A percentile compares a stretch with the other conserved stretches of the same genome.
phyloP scores from a whole-genome alignment of 2,888 invertebrate species.

The Xanthia togata region DNA sequence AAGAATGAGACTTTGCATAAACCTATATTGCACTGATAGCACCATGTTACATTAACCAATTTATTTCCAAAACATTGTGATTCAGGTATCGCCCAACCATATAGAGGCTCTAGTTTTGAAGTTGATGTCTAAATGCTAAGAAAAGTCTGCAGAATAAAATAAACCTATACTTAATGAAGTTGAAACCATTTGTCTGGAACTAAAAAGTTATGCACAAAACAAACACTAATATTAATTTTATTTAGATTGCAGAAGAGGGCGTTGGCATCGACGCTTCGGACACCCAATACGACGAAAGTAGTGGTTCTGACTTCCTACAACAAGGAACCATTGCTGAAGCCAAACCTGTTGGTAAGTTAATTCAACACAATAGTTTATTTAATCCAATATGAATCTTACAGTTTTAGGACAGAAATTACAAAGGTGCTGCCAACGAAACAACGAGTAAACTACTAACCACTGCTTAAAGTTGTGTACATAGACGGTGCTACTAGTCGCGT shows the following conservation, averaged over 20 bases:
- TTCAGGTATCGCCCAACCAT: not conserved
- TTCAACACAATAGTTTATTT: not conserved
- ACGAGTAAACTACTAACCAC: not conserved
- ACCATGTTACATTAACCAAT: not conserved
- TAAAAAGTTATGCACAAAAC: not conserved
- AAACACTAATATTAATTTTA: not conserved
- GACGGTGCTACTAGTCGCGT: not conserved
- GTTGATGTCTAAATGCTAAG: not conserved
- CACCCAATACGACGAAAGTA: constrained; percentile 78
- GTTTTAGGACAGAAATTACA: not conserved
- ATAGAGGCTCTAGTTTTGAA: not conserved
- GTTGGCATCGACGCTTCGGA: constrained; percentile 81
- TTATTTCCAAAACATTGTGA: not conserved
- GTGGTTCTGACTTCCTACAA: constrained; percentile 78
- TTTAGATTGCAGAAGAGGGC: constrained; percentile 87
- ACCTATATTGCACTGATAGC: not conserved
- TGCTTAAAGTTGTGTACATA: not conserved
- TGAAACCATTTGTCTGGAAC: not conserved
- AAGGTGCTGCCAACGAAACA: constrained; percentile 34
- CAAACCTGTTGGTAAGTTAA: constrained; percentile 92
- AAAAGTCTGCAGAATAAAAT: not conserved
- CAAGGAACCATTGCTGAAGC: constrained; percentile 92
- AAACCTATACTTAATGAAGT: not conserved
- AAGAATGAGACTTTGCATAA: not conserved
- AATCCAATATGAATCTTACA: not conserved